A percentile compares a stretch with the other conserved stretches of the same genome.
Conservation (phyloP, 1,140 invertebrate species). For the Drosophila teissieri region DNA sequence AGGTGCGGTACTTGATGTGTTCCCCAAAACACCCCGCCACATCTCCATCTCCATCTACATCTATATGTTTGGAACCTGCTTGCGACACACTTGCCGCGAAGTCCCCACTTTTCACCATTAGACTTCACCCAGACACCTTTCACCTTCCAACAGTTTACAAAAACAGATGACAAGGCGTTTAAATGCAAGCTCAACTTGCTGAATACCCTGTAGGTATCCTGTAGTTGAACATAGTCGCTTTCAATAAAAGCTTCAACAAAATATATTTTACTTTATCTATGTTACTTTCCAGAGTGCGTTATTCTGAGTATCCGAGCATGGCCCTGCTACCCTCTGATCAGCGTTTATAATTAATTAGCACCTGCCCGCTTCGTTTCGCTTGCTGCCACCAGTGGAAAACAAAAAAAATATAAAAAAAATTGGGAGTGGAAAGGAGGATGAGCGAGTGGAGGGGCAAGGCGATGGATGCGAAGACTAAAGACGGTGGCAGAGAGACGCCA, state of each 20-base stretch:
- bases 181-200: background rate
- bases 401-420: background rate
- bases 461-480: slow-evolving; percentile 13
- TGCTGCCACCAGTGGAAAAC: slow-evolving; percentile 27
- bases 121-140: slow-evolving; percentile 56
- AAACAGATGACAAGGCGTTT: background rate
- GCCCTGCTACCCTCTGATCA: slow-evolving; percentile 33
- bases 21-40: slow-evolving; percentile 9
- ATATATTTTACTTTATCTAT: too few species aligned
- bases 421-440: slow-evolving; percentile 1
- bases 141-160: slow-evolving; percentile 41
- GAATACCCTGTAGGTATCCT: background rate
- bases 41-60: background rate
- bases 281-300: too few species aligned
- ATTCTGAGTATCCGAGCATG: background rate
- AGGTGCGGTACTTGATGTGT: slow-evolving; percentile 63
- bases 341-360: slow-evolving; percentile 69
- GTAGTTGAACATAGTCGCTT: too few species aligned
- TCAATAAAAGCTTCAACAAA: too few species aligned
- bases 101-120: slow-evolving; percentile 18
- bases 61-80: slow-evolving; percentile 1
- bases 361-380: slow-evolving; percentile 66
- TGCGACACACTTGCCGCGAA: slow-evolving; percentile 6
- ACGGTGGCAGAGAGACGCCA: slow-evolving; percentile 30
- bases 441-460: slow-evolving; percentile 20